Evolutionary conservation across 2,113 vertebrate genomes (phyloP).

Genomic region (Microtus richardsoni): DNA sequence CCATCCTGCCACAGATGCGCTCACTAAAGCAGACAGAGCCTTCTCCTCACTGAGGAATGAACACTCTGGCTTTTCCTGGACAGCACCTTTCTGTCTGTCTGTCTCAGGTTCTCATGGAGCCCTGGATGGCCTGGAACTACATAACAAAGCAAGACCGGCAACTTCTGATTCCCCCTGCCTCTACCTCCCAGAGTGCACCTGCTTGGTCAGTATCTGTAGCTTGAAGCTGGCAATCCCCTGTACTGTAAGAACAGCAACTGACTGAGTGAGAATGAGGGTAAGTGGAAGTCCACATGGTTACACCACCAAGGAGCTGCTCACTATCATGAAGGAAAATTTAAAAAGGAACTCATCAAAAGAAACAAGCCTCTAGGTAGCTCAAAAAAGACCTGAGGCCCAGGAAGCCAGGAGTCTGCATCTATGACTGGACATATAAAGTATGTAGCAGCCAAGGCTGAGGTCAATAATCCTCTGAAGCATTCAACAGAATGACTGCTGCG

Average conservation of each 20-base stretch:
- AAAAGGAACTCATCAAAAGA: conserved; percentile 50
- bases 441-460: background rate
- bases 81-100: background rate
- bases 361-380: conserved; percentile 50
- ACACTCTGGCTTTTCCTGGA: conserved; percentile 5
- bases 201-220: background rate
- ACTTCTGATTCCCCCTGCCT: background rate
- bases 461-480: conserved; percentile 12
- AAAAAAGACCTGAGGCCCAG: conserved; percentile 21
- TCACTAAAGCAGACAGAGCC: background rate
- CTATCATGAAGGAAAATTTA: conserved; percentile 7
- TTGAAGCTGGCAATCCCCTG: background rate
- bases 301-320: background rate
- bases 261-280: background rate
- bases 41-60: background rate
- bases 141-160: background rate
- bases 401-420: conserved; percentile 8
- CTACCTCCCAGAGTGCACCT: background rate
- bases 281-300: conserved; percentile 19
- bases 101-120: background rate
- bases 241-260: background rate
- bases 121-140: background rate
- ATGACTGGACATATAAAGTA: background rate
- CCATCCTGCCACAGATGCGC: background rate
- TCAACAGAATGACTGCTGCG: background rate